A percentile compares a stretch with the other conserved stretches of the same genome.
Evolutionary conservation across 2,797 vertebrate species (phyloP).

Genomic region (Craterocephalus amniculus): DNA sequence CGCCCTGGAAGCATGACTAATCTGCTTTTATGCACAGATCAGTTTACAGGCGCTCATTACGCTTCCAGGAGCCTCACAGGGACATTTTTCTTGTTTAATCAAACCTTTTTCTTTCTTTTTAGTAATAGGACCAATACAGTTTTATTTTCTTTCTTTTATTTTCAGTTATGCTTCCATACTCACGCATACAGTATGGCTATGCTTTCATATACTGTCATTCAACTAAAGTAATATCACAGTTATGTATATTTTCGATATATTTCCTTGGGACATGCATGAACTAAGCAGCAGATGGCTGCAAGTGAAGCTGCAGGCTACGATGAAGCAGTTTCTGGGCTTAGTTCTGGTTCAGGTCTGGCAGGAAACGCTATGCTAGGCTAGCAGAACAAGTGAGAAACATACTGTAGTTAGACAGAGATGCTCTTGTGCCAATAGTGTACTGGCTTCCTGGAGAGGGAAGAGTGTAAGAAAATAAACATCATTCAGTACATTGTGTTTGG

Average conservation of each 20-base stretch:
- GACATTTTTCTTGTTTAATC: too few relatives aligned
- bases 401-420: conserved; percentile 64
- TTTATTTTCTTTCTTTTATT: too few relatives aligned
- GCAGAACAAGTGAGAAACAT: conserved; percentile 57
- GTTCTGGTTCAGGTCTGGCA: conserved; percentile 23
- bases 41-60: too few relatives aligned
- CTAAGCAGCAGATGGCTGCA: not conserved
- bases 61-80: too few relatives aligned
- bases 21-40: too few relatives aligned
- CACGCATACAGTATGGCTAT: too few relatives aligned
- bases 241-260: too few relatives aligned
- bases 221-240: not conserved
- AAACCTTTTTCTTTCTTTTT: too few relatives aligned
- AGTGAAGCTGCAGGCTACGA: not conserved
- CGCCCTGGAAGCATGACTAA: too few relatives aligned
- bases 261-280: not conserved
- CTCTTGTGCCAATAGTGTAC: conserved; percentile 50
- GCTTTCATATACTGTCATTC: too few relatives aligned
- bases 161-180: too few relatives aligned
- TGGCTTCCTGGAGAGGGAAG: conserved; percentile 63
- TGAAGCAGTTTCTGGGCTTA: conserved; percentile 3
- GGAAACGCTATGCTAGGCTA: conserved; percentile 16
- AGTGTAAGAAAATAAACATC: not conserved
- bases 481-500: not conserved
- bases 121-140: too few relatives aligned